Conservation (phyloP, 2,888 invertebrate genomes). For the Geophilus truncorum region DNA sequence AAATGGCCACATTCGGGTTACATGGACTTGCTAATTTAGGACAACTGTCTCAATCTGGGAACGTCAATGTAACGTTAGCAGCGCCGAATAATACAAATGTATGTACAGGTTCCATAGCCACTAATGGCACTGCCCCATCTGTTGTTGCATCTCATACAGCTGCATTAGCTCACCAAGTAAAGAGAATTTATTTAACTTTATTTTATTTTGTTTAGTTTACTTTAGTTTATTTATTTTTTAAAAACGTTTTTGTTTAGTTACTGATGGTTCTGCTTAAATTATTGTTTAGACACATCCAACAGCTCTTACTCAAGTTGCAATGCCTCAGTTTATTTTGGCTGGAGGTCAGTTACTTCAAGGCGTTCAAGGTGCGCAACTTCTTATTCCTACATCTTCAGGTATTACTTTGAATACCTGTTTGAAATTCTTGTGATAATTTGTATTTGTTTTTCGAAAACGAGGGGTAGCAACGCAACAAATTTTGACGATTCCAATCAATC, state of each 20-base stretch:
- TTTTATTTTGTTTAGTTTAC: background rate
- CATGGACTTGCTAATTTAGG: slow-evolving; percentile 36
- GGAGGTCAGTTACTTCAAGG: slow-evolving; percentile 88
- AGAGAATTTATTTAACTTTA: too few relatives aligned
- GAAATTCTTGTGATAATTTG: slow-evolving; percentile 38
- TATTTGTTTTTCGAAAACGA: slow-evolving; percentile 47
- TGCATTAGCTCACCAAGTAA: background rate
- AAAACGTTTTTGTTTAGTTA: background rate
- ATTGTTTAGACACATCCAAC: slow-evolving; percentile 26
- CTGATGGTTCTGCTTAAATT: background rate
- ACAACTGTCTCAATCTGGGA: slow-evolving; percentile 18
- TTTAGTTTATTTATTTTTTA: background rate
- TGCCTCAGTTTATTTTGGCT: slow-evolving; percentile 87
- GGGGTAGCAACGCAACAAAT: slow-evolving; percentile 94
- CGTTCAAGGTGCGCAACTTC: slow-evolving; percentile 86
- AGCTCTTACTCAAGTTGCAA: slow-evolving; percentile 52
- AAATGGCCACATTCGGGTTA: slow-evolving; percentile 38
- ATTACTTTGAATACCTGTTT: slow-evolving; percentile 33
- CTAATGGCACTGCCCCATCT: background rate
- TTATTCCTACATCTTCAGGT: slow-evolving; percentile 95
- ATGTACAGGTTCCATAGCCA: slow-evolving; percentile 32
- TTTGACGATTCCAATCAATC: slow-evolving; percentile 79
- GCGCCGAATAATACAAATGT: slow-evolving; percentile 35
- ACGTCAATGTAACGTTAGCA: slow-evolving; percentile 29
- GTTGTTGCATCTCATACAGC: background rate